Base-by-base conservation (phyloP, 2,888 invertebrate genomes). In the Pristionchus exspectatus region DNA sequence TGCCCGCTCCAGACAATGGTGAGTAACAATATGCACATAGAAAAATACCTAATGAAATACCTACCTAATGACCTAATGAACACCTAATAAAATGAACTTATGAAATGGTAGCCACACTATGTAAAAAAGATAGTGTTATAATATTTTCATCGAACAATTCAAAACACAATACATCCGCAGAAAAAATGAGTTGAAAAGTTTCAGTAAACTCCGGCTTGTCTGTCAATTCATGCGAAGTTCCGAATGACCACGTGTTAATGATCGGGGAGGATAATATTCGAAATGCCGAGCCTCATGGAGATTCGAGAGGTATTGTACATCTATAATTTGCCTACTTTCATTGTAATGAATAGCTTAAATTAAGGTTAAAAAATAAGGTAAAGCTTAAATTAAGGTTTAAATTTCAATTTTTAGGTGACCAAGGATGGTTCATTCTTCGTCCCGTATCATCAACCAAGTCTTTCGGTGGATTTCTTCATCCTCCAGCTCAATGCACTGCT, bases 361-460 rank as follows among this genome's bases (percentile, higher is more conserved):
- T n/a, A n/a, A n/a, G n/a, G n/a, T n/a, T n/a, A n/a, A n/a, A n/a
- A n/a, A n/a, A n/a, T n/a, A n/a, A n/a, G n/a, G n/a, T n/a, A n/a
- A n/a, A n/a, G n/a, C n/a, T n/a, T n/a, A n/a, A n/a, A n/a, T n/a
- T n/a, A n/a, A n/a, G n/a, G n/a, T n/a, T n/a, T n/a, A n/a, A n/a
- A n/a, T n/a, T n/a, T n/a, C n/a, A n/a, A n/a, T n/a, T n/a, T n/a
- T n/a, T n/a, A 90, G 91, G 90, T 5, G 91, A 91, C 59, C 89
- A 91, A 66, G 91, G 91, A 2, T 91, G 91, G 91, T 91, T 90
- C 74, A 90, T 91, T 33, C 44, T 89, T 27, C 85, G 88, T 24
- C 91, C 91, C 0, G 38, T 69, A 14, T 18, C 50, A 27, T n/a
- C 24, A 9, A 9, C 27, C 10, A 66, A 50, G 21, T 44, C 38